Evolutionary conservation across 1,140 invertebrate genomes (phyloP), one percentile per base, ranked within the genome.

Genomic region (Solenopsis invicta): DNA sequence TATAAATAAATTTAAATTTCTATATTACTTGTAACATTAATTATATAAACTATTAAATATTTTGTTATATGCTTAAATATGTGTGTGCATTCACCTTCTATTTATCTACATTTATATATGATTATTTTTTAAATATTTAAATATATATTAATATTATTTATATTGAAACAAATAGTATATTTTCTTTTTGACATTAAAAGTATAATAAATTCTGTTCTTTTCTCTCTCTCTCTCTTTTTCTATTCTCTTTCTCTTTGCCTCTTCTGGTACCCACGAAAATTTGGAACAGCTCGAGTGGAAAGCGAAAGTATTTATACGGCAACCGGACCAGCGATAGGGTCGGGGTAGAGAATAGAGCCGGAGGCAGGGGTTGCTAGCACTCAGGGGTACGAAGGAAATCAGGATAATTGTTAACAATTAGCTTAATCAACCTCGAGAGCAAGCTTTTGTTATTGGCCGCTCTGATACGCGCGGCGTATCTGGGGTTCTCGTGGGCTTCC

Each of bases 401-500:
- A 93, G 93, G 94, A 94, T 95, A 95, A 95, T 95, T 95, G 94
- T 95, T 95, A 95, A 95, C 94, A 95, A 95, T 95, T 95, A 95
- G 93, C 93, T 94, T 95, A 95, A 95, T 95, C 94, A 95, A 94
- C 92, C 92, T 94, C 91, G 94, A 95, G 94, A 94, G 94, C 90
- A 91, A 91, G 93, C 93, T 94, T 94, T 94, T 93, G 92, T 94
- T 93, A 89, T 93, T 93, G 89, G 71, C 64, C 80, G 84, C 54
- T 91, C 89, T 90, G 92, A 93, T 93, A 92, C 91, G 87, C 85
- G 89, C 85, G 85, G 87, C 85, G 89, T 80, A 82, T 61, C 50
- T 78, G 74, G 84, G 87, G 89, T 91, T 88, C 89, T 91, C 87
- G 85, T 89, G 67, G 78, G 50, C 64, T 48, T 45, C 41, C 85